Base-by-base conservation (phyloP, 2,797 vertebrate genomes). In the Premnoplex brunnescens region DNA sequence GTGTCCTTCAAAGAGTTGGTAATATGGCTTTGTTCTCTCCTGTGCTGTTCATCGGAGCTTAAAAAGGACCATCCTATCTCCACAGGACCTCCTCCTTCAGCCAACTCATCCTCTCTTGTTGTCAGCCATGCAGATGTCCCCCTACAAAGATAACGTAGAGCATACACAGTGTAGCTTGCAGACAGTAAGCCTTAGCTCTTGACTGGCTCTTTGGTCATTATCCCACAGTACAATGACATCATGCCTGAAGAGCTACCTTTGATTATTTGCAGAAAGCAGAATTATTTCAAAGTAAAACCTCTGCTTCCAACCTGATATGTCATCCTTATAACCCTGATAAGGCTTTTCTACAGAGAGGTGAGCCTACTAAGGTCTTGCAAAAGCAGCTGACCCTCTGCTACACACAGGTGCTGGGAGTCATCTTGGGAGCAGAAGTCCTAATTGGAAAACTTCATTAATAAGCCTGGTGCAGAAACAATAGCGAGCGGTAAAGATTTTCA, bases 101-200 rank as follows among this genome's bases (percentile, higher is more conserved):
- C 14, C 44, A 77, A 0, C 12, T 39, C 58, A 44, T 27, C 58
- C 58, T 84, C 39, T 66, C 30, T 16, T 66, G 28, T 3, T 2
- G 3, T 58, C 14, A 72, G 52, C 21, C 52, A 58, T 4, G n/a
- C 34, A 34, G 24, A 27, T 13, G 14, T 30, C 44, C 12, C n/a
- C 30, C 21, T 3, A 0, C 39, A 59, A 23, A n/a, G 19, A 32
- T 30, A 72, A n/a, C 0, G 0, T 0, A 64, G 23, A 55, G 10
- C 8, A 24, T 32, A 23, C 58, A 39, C 5, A 34, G 21, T 12
- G 37, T 12, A 64, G 18, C 21, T 58, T 64, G 37, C 13, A 41
- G 58, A 64, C 4, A 36, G 44, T 12, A 59, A 84, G 8, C 24
- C 44, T 23, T 23, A 16, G 26, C n/a, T 52, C 55, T 73, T 77